phyloP scores from a whole-genome alignment of 1,140 invertebrate genomes.

The Calliphora vicina region DNA sequence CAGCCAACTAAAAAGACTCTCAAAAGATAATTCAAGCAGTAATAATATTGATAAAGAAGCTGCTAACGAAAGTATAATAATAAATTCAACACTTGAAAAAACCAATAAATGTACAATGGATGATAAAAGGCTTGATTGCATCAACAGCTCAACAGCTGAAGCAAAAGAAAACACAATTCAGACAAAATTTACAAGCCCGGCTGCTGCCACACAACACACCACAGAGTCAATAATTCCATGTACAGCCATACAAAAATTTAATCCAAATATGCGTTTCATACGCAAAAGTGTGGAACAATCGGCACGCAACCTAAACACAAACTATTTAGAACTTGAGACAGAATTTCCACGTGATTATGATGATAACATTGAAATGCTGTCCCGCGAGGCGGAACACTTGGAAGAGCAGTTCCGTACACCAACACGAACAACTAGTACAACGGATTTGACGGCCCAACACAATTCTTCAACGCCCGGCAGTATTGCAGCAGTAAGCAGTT shows the following conservation, averaged over 20 bases:
- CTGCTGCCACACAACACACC: neutral
- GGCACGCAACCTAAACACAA: slow-evolving; percentile 51
- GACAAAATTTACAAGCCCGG: neutral
- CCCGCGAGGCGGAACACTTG: slow-evolving; percentile 60
- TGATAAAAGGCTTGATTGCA: neutral
- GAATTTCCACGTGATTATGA: slow-evolving; percentile 62
- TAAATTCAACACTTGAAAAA: neutral
- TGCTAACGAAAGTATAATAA: neutral
- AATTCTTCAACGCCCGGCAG: neutral
- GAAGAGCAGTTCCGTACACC: slow-evolving; percentile 62
- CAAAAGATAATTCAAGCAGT: neutral
- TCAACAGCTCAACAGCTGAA: neutral
- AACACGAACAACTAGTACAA: slow-evolving; percentile 50
- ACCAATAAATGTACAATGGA: neutral
- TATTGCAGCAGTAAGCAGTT: too few relatives aligned
- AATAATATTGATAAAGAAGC: neutral
- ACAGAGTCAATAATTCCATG: neutral
- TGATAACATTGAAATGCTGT: slow-evolving; percentile 62
- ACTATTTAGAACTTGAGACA: slow-evolving; percentile 60
- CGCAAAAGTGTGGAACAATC: slow-evolving; percentile 59
- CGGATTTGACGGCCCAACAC: neutral
- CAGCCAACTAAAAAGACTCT: neutral
- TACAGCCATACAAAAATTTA: slow-evolving; percentile 38
- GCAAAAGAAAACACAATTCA: neutral
- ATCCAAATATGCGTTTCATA: slow-evolving; percentile 57